A percentile compares a stretch with the other conserved stretches of the same genome.
These are phyloP conservation scores for Anguilla obscura DNA, from an alignment of 2,797 vertebrate genomes.

Conservation along the genomic window DNA sequence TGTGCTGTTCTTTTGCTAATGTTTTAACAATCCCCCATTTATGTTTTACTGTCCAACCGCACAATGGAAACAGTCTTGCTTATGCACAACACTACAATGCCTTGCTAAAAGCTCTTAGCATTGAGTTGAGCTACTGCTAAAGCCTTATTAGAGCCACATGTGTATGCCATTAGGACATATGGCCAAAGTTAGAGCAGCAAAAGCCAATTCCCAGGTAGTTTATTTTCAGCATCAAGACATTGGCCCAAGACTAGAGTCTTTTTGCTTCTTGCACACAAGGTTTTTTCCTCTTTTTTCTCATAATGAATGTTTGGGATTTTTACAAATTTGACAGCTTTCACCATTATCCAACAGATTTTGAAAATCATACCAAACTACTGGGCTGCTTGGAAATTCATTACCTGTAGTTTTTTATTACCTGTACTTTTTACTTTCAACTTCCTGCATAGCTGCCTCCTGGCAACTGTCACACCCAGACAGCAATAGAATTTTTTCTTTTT, in stretches of 20 bases:
- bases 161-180: conserved; percentile 62
- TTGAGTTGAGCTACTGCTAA: conserved; percentile 53
- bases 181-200: conserved; percentile 39
- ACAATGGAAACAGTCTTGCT: background rate
- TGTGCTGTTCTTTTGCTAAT: conserved; percentile 7
- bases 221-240: conserved; percentile 32
- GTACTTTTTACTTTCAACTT: background rate
- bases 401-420: background rate
- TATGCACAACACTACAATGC: conserved; percentile 9
- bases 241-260: conserved; percentile 9
- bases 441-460: background rate
- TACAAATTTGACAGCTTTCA: conserved; percentile 13
- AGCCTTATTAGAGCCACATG: conserved; percentile 61
- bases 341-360: background rate
- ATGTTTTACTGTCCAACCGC: background rate
- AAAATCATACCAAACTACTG: background rate
- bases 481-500: background rate
- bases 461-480: background rate
- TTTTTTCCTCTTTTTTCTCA: background rate
- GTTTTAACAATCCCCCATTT: conserved; percentile 16
- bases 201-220: conserved; percentile 33
- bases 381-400: background rate
- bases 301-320: conserved; percentile 16
- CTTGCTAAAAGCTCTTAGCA: conserved; percentile 12
- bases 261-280: conserved; percentile 19